Base-by-base conservation (phyloP, 2,797 vertebrate genomes). In the Neostethus bicornis region DNA sequence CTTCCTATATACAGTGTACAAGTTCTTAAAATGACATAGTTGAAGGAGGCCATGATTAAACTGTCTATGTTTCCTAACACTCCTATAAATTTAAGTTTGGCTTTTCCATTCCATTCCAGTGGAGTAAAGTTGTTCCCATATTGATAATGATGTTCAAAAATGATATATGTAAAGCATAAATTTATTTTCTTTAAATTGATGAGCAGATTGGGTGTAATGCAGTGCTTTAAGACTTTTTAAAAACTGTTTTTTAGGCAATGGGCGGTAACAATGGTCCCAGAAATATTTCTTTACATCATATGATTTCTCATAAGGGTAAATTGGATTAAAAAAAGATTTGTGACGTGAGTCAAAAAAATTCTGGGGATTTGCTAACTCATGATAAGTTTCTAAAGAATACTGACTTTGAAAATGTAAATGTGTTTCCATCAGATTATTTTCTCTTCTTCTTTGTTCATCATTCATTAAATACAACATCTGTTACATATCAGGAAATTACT, bases 51-150 rank as follows among this genome's bases (percentile, higher is more conserved):
- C 26, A 16, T 24, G 50, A 19, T 70, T 31, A 34, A 47, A 63
- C 29, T 59, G 48, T 54, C 54, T 69, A 55, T 51, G 65, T 23
- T 66, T 20, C 23, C 23, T 4, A 10, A 61, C 58, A 59, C 43
- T 28, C 50, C 31, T 16, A 29, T 44, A 43, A 58, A 61, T 39
- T 28, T 47, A 26, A 16, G 29, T 47, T 43, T 51, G 21, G 16
- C 24, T n/a, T n/a, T n/a, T n/a, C n/a, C n/a, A n/a, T n/a, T n/a
- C n/a, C n/a, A n/a, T n/a, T n/a, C n/a, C n/a, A n/a, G n/a, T n/a
- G n/a, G n/a, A n/a, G n/a, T n/a, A n/a, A n/a, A n/a, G n/a, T n/a
- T n/a, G n/a, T n/a, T n/a, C n/a, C n/a, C n/a, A n/a, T n/a, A n/a
- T n/a, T n/a, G n/a, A n/a, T n/a, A n/a, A n/a, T n/a, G n/a, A n/a